A percentile compares a stretch with the other conserved stretches of the same genome.
Conservation (phyloP, 1,140 invertebrate genomes). For the Apis laboriosa region DNA sequence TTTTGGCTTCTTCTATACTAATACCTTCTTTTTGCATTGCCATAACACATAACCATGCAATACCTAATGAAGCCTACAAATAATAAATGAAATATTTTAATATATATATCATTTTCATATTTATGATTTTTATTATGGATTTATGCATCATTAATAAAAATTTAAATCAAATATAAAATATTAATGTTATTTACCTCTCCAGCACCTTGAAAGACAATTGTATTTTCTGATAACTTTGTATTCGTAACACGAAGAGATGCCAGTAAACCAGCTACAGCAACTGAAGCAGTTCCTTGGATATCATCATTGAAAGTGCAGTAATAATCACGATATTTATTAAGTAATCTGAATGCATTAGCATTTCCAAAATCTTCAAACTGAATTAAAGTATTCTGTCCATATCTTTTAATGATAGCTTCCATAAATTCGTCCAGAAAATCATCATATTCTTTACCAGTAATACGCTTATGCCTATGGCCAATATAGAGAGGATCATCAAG, state of each 20-base stretch:
- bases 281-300: slow-evolving; percentile 95
- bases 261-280: slow-evolving; percentile 95
- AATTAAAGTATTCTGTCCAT: slow-evolving; percentile 90
- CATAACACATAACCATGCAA: slow-evolving; percentile 92
- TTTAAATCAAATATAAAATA: background rate
- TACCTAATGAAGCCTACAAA: slow-evolving; percentile 90
- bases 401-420: slow-evolving; percentile 92
- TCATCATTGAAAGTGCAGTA: slow-evolving; percentile 99
- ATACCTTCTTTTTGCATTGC: slow-evolving; percentile 93
- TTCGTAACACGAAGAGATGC: slow-evolving; percentile 90
- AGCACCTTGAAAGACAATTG: slow-evolving; percentile 95
- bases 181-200: slow-evolving; percentile 85
- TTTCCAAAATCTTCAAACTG: slow-evolving; percentile 98
- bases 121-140: background rate
- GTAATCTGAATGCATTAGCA: slow-evolving; percentile 92
- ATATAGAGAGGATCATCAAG: slow-evolving; percentile 96
- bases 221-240: slow-evolving; percentile 89
- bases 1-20: slow-evolving; percentile 85
- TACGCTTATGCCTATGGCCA: slow-evolving; percentile 91
- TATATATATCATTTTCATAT: background rate
- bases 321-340: slow-evolving; percentile 90
- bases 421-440: slow-evolving; percentile 99
- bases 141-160: too few relatives aligned
- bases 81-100: background rate
- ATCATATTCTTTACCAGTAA: slow-evolving; percentile 92